These are phyloP conservation scores for Phodopus roborovskii DNA, from an alignment of 2,113 vertebrate species.

Conservation along the genomic window DNA sequence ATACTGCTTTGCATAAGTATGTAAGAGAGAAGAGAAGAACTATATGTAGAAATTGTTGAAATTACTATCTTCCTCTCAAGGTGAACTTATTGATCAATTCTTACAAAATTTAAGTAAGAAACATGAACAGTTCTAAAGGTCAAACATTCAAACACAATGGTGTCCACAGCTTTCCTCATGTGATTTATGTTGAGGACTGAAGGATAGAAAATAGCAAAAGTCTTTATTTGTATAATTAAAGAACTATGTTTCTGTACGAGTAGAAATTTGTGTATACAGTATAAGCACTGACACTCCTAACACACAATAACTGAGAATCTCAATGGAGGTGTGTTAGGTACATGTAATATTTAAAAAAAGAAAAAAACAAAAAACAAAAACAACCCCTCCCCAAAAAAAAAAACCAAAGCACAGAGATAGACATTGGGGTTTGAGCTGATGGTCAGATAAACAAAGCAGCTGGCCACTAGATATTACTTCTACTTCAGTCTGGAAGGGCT, in stretches of 20 bases:
- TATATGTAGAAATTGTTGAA: not conserved
- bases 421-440: too few relatives aligned
- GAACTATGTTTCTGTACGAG: not conserved
- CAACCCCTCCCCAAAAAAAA: too few relatives aligned
- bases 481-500: too few relatives aligned
- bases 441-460: too few relatives aligned
- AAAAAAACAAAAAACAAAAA: too few relatives aligned
- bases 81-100: not conserved
- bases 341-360: too few relatives aligned
- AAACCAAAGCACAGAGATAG: too few relatives aligned
- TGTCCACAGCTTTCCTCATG: not conserved
- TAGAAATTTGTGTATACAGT: not conserved
- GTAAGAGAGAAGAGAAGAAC: not conserved
- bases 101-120: not conserved
- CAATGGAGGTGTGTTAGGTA: not conserved
- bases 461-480: too few relatives aligned
- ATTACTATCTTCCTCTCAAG: not conserved
- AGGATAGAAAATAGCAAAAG: not conserved
- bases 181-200: not conserved
- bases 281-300: not conserved
- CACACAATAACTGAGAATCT: not conserved
- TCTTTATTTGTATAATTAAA: not conserved
- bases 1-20: not conserved
- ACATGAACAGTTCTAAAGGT: not conserved
- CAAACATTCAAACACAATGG: not conserved